A percentile compares a stretch with the other conserved stretches of the same genome.
phyloP scores from a whole-genome alignment of 2,113 vertebrate genomes.

The Zosterops lateralis region DNA sequence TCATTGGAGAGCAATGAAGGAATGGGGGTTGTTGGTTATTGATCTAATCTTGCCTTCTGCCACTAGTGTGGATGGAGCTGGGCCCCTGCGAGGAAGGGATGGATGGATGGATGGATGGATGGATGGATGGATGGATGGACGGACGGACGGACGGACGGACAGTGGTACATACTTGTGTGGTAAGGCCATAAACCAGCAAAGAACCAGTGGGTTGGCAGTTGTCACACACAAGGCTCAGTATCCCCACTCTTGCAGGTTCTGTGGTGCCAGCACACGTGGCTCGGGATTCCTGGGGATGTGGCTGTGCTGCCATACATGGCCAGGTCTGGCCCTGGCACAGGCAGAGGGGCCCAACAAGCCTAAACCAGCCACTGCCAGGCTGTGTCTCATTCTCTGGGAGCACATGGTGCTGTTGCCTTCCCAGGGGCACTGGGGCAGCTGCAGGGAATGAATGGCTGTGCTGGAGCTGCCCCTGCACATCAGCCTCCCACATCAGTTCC shows the following conservation, averaged over 20 bases:
- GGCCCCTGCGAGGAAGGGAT: not conserved
- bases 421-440: not conserved
- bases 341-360: not conserved
- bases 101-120: not conserved
- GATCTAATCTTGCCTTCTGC: not conserved
- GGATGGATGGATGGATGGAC: not conserved
- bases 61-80: not conserved
- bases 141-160: accelerated
- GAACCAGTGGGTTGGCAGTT: accelerated
- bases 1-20: too few species aligned
- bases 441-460: not conserved
- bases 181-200: not conserved
- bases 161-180: not conserved
- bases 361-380: accelerated
- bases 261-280: not conserved
- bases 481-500: accelerated
- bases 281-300: not conserved
- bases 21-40: not conserved
- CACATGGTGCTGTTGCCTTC: not conserved
- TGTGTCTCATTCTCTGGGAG: not conserved
- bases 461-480: not conserved
- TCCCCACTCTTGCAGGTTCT: accelerated
- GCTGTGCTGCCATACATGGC: accelerated
- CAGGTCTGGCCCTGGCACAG: not conserved
- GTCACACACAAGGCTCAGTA: accelerated